Percentiles rank a stretch among this genome's conserved stretches.
phyloP scores from a whole-genome alignment of 2,888 invertebrate species.

The Diarsia mendica region DNA sequence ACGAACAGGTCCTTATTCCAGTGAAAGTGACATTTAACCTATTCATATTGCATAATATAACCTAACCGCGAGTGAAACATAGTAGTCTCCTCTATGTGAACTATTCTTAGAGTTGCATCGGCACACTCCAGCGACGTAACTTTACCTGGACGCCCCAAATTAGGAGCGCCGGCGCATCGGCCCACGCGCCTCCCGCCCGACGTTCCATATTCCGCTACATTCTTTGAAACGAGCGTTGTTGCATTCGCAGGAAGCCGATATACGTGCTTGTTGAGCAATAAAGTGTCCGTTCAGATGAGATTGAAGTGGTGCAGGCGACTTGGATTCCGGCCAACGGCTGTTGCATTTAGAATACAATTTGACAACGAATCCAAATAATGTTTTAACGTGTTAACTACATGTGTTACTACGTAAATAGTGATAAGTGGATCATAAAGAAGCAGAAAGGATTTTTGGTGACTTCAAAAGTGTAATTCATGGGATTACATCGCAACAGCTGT shows the following conservation, averaged over 20 bases:
- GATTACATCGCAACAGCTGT: conserved; percentile 36
- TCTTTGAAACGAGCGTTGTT: conserved; percentile 73
- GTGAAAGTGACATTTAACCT: conserved; percentile 84
- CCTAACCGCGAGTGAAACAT: conserved; percentile 84
- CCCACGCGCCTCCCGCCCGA: conserved; percentile 82
- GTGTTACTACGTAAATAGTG: conserved; percentile 62
- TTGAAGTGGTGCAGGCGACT: conserved; percentile 86
- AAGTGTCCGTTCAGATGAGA: conserved; percentile 85
- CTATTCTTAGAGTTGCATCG: conserved; percentile 87
- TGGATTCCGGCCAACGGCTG: conserved; percentile 85
- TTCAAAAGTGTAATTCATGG: conserved; percentile 52
- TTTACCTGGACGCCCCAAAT: conserved; percentile 90
- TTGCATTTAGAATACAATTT: conserved; percentile 84
- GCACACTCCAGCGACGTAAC: conserved; percentile 87
- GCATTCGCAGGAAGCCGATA: conserved; percentile 83
- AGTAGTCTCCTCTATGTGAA: conserved; percentile 81
- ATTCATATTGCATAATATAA: conserved; percentile 70
- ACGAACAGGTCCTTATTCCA: conserved; percentile 89
- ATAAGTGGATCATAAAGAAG: conserved; percentile 58
- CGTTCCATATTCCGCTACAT: conserved; percentile 74
- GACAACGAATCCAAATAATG: conserved; percentile 77
- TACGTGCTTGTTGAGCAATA: conserved; percentile 81
- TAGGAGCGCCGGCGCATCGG: conserved; percentile 88
- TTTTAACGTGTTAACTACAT: conserved; percentile 68
- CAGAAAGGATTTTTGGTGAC: conserved; percentile 47